phyloP scores from a whole-genome alignment of 2,888 invertebrate genomes.

The Xestia c-nigrum region DNA sequence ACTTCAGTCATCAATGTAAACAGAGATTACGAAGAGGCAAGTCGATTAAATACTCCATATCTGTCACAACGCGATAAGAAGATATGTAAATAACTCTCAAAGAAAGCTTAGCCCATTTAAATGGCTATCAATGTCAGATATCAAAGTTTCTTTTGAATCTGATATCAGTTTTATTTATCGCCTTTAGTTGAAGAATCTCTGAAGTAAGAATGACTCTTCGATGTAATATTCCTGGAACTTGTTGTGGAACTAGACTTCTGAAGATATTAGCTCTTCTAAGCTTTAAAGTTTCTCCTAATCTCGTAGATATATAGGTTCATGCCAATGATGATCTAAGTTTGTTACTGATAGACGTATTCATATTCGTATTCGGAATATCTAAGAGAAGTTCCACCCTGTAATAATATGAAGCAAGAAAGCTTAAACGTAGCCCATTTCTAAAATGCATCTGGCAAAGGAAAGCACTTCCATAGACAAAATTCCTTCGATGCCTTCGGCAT shows the following conservation, averaged over 20 bases:
- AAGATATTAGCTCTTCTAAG: constrained; percentile 25
- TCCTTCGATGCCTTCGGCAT: constrained; percentile 40
- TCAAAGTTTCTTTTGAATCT: constrained; percentile 50
- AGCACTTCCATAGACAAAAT: constrained; percentile 40
- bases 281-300: constrained; percentile 29
- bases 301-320: not conserved
- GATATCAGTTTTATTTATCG: constrained; percentile 49
- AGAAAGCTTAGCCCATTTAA: constrained; percentile 59
- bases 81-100: constrained; percentile 61
- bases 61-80: constrained; percentile 54
- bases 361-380: not conserved
- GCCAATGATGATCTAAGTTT: not conserved
- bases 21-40: constrained; percentile 59
- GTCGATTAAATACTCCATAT: constrained; percentile 59
- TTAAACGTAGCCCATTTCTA: not conserved
- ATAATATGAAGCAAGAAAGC: not conserved
- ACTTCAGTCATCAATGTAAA: constrained; percentile 58
- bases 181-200: constrained; percentile 49
- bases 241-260: constrained; percentile 19
- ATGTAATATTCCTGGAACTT: constrained; percentile 47
- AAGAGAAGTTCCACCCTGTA: not conserved
- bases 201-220: constrained; percentile 50
- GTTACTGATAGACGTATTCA: not conserved
- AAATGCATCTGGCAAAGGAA: constrained; percentile 16
- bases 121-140: constrained; percentile 54